These are phyloP conservation scores for Lasiurus cinereus DNA, from an alignment of 2,113 vertebrate species.

Conservation along the genomic window DNA sequence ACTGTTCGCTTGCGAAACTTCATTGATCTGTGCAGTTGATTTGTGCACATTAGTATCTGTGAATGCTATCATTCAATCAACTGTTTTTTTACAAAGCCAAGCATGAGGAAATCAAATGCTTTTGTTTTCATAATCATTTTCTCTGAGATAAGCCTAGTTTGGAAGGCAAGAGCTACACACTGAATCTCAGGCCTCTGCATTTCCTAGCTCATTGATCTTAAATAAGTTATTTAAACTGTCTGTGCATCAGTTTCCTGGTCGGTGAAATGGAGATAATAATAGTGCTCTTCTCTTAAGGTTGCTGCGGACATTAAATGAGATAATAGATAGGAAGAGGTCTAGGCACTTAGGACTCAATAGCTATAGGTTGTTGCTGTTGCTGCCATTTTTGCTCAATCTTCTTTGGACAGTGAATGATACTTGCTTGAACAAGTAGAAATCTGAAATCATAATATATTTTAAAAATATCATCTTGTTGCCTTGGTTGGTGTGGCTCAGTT, in stretches of 20 bases:
- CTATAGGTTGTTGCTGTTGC: background rate
- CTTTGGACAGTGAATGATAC: background rate
- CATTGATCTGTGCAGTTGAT: background rate
- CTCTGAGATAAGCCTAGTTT: background rate
- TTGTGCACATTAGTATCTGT: background rate
- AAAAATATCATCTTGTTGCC: background rate
- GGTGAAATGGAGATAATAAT: constrained; percentile 57
- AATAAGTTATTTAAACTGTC: background rate
- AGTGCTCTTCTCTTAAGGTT: constrained; percentile 18
- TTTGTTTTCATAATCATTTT: background rate
- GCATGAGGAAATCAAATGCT: background rate
- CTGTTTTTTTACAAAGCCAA: background rate
- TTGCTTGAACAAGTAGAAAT: constrained; percentile 7
- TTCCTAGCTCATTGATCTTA: background rate
- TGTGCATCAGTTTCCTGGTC: constrained; percentile 48
- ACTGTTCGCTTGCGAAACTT: background rate
- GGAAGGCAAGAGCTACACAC: background rate
- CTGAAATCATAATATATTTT: constrained; percentile 23
- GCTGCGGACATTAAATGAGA: background rate
- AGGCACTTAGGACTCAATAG: background rate
- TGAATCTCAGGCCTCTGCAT: background rate
- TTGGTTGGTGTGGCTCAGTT: background rate
- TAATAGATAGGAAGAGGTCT: background rate
- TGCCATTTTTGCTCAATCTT: background rate
- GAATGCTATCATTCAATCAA: background rate